Base-by-base conservation (phyloP, 2,797 vertebrate genomes). In the Sebastes ruberrimus region DNA sequence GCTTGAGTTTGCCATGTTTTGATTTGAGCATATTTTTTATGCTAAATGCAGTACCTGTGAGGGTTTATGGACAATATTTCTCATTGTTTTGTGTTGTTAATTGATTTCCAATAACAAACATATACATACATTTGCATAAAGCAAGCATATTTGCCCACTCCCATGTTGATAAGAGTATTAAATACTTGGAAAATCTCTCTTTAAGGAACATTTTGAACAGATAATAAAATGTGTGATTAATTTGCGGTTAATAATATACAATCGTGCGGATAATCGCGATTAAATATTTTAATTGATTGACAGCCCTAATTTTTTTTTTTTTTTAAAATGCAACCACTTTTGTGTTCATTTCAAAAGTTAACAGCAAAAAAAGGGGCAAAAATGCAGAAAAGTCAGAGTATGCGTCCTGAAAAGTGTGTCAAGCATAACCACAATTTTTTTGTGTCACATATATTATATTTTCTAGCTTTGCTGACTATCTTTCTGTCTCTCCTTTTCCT, bases 371-470 rank as follows among this genome's bases (percentile, higher is more conserved):
- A 46, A 59, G 10, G 13, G 61, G 6, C 7, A 63, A 14, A 49
- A 28, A 56, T 16, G 13, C 1, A 28, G 1, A 6, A 57, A 10
- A 7, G 49, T 68, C 7, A 70, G 16, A 35, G 7, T 23, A 61
- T 88, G 62, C 80, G 74, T 87, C 78, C 0, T 42, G 38, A 42
- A 42, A 42, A 42, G 64, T 89, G 62, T 88, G 74, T 87, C 80
- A 82, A 73, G 62, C 28, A 53, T 53, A 53, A 20, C 16, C 49
- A 53, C 20, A 53, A 22, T 85, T 42, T 80, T 71, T 83, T 71
- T 83, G 82, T 78, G 63, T 78, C 74, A 73, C 60, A 62, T 59
- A 52, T 56, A 71, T 69, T 80, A 20, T n/a, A 46, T 66, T 68
- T 66, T n/a, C 57, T 60, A 62, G 25, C 66, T 66, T 66, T 61